Conservation (phyloP, 2,888 invertebrate genomes). For the Kryphioiulus occultus region DNA sequence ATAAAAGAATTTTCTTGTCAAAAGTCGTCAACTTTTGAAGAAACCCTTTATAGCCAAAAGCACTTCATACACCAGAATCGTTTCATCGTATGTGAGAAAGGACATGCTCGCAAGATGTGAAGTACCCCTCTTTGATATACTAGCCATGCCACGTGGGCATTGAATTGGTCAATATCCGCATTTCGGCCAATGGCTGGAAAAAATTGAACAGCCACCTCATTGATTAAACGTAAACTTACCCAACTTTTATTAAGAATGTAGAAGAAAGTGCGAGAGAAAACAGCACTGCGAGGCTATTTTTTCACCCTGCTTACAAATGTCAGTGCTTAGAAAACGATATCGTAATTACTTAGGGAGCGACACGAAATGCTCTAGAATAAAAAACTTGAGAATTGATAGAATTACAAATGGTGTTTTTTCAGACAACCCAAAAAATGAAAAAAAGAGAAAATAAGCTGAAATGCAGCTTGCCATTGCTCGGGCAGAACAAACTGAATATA, state of each 20-base stretch:
- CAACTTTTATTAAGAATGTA: neutral
- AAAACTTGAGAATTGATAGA: neutral
- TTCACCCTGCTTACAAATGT: neutral
- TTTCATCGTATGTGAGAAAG: too few relatives aligned
- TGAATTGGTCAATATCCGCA: neutral
- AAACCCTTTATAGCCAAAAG: too few relatives aligned
- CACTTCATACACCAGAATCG: too few relatives aligned
- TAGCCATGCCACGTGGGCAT: too few relatives aligned
- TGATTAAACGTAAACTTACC: neutral
- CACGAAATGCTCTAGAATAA: slow-evolving; percentile 1
- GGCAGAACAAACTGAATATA: neutral
- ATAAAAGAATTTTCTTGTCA: too few relatives aligned
- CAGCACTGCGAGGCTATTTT: neutral
- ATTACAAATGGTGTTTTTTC: neutral
- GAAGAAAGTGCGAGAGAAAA: neutral
- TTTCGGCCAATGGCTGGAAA: neutral
- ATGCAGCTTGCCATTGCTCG: neutral
- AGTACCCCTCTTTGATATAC: too few relatives aligned
- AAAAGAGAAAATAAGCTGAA: neutral
- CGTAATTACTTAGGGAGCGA: neutral
- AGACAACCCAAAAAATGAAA: neutral
- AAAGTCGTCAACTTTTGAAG: too few relatives aligned
- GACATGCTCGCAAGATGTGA: too few relatives aligned
- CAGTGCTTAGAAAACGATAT: neutral
- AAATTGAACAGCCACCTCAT: neutral